phyloP scores from a whole-genome alignment of 2,888 invertebrate genomes.

The Hecatera dysodea region DNA sequence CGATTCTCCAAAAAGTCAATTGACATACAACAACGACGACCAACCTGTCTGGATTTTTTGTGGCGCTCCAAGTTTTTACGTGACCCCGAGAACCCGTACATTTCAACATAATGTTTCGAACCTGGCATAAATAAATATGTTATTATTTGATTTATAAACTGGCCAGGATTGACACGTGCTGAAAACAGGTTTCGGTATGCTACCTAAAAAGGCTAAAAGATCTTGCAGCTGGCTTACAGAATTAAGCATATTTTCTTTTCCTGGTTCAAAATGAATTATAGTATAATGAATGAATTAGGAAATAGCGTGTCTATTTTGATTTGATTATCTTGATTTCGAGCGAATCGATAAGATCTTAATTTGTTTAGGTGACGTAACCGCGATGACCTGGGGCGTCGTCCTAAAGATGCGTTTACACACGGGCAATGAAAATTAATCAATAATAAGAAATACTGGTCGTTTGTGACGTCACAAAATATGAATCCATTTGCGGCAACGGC shows the following conservation, averaged over 20 bases:
- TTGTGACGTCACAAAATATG: too few species aligned
- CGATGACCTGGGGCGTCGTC: not conserved
- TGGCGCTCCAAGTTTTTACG: not conserved
- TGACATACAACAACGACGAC: not conserved
- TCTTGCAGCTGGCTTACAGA: not conserved
- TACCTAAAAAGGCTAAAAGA: not conserved
- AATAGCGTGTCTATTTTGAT: not conserved
- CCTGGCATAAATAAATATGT: not conserved
- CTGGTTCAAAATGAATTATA: not conserved
- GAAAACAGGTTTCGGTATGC: not conserved
- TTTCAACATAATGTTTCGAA: not conserved
- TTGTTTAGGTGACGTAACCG: too few species aligned
- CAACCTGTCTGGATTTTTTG: slow-evolving; percentile 11
- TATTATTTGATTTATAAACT: not conserved
- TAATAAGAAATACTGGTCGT: too few species aligned
- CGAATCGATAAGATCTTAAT: not conserved
- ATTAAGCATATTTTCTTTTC: slow-evolving; percentile 14
- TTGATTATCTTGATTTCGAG: not conserved
- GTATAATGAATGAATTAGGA: not conserved
- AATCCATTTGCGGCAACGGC: too few species aligned
- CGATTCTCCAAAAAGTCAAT: not conserved
- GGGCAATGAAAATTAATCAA: too few species aligned
- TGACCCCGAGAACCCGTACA: slow-evolving; percentile 7
- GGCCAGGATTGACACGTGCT: slow-evolving; percentile 4
- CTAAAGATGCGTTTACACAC: too few species aligned